phyloP scores from a whole-genome alignment of 2,797 vertebrate genomes.

The Pseudomugil gertrudae region DNA sequence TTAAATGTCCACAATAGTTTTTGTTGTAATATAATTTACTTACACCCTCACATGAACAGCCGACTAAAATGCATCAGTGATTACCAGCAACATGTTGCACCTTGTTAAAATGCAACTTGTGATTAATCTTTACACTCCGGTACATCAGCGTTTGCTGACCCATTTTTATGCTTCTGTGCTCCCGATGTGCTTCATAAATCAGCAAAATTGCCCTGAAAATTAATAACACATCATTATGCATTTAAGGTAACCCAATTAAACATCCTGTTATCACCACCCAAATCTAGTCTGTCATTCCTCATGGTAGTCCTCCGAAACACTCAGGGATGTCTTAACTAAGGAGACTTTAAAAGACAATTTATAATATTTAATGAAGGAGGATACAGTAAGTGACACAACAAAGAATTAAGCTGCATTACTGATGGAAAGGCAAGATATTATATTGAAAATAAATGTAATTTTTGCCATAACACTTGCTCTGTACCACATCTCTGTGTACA shows the following conservation, averaged over 20 bases:
- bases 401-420: background rate
- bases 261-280: conserved; percentile 42
- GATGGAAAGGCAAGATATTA: background rate
- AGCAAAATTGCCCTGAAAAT: conserved; percentile 63
- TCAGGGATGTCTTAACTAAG: conserved; percentile 13
- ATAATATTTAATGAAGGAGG: conserved; percentile 28
- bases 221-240: conserved; percentile 70
- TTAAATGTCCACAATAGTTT: background rate
- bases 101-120: conserved; percentile 73
- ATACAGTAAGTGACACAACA: conserved; percentile 10
- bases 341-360: conserved; percentile 19
- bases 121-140: conserved; percentile 71
- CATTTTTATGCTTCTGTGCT: conserved; percentile 59
- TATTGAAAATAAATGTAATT: background rate
- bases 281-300: conserved; percentile 19
- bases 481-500: background rate
- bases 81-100: conserved; percentile 49
- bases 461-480: conserved; percentile 3
- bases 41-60: background rate
- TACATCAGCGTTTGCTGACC: conserved; percentile 68
- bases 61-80: conserved; percentile 35
- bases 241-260: conserved; percentile 73
- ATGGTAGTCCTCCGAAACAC: conserved; percentile 5
- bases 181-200: conserved; percentile 61
- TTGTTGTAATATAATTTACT: background rate